These are phyloP conservation scores for Corydoras maculifer DNA, from an alignment of 2,113 vertebrate genomes.

Conservation along the genomic window DNA sequence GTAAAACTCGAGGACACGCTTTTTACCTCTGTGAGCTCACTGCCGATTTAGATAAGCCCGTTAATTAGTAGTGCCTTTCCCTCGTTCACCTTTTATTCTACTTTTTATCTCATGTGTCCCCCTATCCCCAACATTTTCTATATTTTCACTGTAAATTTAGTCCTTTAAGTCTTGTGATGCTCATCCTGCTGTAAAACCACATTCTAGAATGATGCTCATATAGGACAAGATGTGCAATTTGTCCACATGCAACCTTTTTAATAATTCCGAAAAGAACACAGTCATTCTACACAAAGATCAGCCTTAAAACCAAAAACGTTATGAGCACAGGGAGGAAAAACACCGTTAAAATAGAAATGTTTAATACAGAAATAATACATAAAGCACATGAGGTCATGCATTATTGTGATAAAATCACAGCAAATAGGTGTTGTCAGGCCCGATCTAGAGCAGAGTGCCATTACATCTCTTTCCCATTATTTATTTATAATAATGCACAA, in stretches of 20 bases:
- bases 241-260: background rate
- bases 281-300: background rate
- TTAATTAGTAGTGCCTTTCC: conserved; percentile 24
- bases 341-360: background rate
- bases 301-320: background rate
- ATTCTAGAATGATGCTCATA: conserved; percentile 8
- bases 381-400: too few species aligned
- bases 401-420: too few species aligned
- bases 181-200: background rate
- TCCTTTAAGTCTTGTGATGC: background rate
- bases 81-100: conserved; percentile 11
- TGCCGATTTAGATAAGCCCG: conserved; percentile 30
- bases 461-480: too few species aligned
- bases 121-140: background rate
- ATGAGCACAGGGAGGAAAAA: background rate
- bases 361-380: too few species aligned
- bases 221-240: background rate
- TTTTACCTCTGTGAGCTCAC: conserved; percentile 25
- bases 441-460: too few species aligned
- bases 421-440: too few species aligned
- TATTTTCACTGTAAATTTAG: background rate
- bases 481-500: too few species aligned
- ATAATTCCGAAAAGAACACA: background rate
- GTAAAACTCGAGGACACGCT: conserved; percentile 25
- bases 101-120: conserved; percentile 9